Percentiles rank a stretch among this genome's conserved stretches.
phyloP scores from a whole-genome alignment of 2,888 invertebrate species.

The Drosophila dives region DNA sequence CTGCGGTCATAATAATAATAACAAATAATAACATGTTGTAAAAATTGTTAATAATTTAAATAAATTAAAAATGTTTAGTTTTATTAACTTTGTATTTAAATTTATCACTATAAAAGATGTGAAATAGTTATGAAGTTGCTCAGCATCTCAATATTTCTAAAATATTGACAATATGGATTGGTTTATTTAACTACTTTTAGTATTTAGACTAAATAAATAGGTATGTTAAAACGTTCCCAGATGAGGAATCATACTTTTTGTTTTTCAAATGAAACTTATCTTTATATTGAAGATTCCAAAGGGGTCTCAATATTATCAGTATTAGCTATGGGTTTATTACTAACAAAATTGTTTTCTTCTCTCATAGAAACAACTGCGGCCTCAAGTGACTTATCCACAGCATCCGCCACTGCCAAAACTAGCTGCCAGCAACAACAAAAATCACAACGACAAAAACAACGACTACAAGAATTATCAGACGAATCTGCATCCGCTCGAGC shows the following conservation, averaged over 20 bases:
- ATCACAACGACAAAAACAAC: slow-evolving; percentile 76
- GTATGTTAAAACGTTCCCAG: not conserved
- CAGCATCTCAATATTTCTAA: not conserved
- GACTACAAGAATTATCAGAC: slow-evolving; percentile 60
- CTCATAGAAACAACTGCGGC: slow-evolving; percentile 80
- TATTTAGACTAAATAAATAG: not conserved
- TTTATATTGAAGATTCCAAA: not conserved
- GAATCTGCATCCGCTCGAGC: slow-evolving; percentile 41
- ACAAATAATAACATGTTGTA: not conserved
- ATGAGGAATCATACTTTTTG: not conserved
- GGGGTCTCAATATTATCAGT: not conserved
- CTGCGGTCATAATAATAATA: not conserved
- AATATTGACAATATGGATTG: not conserved
- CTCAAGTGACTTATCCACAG: slow-evolving; percentile 83
- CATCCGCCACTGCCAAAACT: slow-evolving; percentile 86
- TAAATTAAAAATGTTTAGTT: not conserved
- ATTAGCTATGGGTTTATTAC: not conserved
- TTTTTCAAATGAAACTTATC: not conserved
- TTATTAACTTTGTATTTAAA: not conserved
- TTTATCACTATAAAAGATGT: not conserved
- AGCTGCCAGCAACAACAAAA: slow-evolving; percentile 85
- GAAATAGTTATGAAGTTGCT: not conserved
- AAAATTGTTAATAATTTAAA: not conserved
- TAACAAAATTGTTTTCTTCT: slow-evolving; percentile 2
- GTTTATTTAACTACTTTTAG: not conserved